Evolutionary conservation across 2,888 invertebrate genomes (phyloP), one percentile per base, ranked within the genome.

Genomic region (Leptogaster cylindrica): DNA sequence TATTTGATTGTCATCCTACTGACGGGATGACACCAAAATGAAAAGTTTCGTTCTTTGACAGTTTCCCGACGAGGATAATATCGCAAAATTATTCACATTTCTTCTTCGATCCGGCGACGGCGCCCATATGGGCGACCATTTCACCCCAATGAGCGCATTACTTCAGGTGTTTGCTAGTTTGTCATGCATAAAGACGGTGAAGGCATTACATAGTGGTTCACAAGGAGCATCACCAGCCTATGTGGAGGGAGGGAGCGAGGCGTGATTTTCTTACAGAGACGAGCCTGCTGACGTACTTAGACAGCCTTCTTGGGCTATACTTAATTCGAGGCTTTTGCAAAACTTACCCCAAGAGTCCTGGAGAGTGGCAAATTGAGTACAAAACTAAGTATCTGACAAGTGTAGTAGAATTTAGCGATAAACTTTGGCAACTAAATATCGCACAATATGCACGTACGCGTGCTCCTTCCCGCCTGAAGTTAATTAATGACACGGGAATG

Each of bases 1-100:
- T 61, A 66, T 66, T 68, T 44, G 66, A 66, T 66, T 66, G 68
- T 66, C 68, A 68, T 61, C 50, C 23, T 27, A 66, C 58, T 61
- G 68, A 66, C 58, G 66, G 44, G 18, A 48, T 63, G 68, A 18
- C 61, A 61, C 16, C 55, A 39, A 63, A 68, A 68, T 68, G 66
- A 68, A 68, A 68, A 63, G 52, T 68, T 68, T 66, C 28, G 52
- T 68, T 44, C 51, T 68, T 66, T 25, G 25, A 39, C 25, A 58
- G 7, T 3, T n/a, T n/a, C 25, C 12, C 10, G 16, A 18, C 23
- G 23, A 20, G 46, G 14, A 14, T 5, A 46, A 46, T 46, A 46
- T 12, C 10, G 20, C 3, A 46, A 20, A 46, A 46, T 46, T 20
- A 3, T 20, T 46, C 16, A 12, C 16, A 46, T 16, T 18, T 16